Percentiles rank a stretch among this genome's conserved stretches.
phyloP scores from a whole-genome alignment of 2,888 invertebrate species.

The Tortricodes alternella region DNA sequence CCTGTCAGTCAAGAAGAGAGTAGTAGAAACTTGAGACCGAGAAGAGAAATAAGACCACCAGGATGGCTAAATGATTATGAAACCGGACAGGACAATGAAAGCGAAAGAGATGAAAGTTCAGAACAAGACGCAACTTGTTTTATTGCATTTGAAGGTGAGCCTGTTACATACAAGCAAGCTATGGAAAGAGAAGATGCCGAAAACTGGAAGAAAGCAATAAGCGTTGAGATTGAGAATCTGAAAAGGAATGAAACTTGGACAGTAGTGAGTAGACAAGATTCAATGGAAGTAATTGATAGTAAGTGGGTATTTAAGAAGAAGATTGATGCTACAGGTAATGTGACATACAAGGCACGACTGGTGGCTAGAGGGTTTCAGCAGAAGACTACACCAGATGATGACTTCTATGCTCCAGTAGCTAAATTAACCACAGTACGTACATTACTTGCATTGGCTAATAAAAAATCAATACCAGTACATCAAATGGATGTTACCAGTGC shows the following conservation, averaged over 20 bases:
- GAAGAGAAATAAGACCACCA: not conserved
- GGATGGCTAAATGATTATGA: not conserved
- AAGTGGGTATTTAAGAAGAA: conserved; percentile 31
- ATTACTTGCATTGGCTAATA: not conserved
- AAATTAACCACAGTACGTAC: not conserved
- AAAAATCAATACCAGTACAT: not conserved
- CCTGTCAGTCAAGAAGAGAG: too few species aligned
- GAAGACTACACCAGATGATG: not conserved
- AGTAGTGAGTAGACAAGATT: not conserved
- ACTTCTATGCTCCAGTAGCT: conserved; percentile 29
- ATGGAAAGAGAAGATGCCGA: conserved; percentile 9
- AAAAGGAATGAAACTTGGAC: conserved; percentile 31
- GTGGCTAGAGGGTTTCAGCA: conserved; percentile 34
- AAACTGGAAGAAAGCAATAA: conserved; percentile 27
- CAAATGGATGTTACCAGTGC: not conserved
- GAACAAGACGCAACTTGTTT: too few species aligned
- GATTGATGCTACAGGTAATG: not conserved
- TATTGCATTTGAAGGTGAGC: not conserved
- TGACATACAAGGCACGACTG: conserved; percentile 31
- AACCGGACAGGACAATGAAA: too few species aligned
- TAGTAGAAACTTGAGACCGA: too few species aligned
- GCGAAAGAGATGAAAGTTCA: not conserved
- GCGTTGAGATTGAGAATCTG: conserved; percentile 22
- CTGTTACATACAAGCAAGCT: conserved; percentile 10
- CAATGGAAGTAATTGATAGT: conserved; percentile 1